Percentiles rank a stretch among this genome's conserved stretches.
Evolutionary conservation across 2,797 vertebrate genomes (phyloP).

Genomic region (Rhinichthys osculus): DNA sequence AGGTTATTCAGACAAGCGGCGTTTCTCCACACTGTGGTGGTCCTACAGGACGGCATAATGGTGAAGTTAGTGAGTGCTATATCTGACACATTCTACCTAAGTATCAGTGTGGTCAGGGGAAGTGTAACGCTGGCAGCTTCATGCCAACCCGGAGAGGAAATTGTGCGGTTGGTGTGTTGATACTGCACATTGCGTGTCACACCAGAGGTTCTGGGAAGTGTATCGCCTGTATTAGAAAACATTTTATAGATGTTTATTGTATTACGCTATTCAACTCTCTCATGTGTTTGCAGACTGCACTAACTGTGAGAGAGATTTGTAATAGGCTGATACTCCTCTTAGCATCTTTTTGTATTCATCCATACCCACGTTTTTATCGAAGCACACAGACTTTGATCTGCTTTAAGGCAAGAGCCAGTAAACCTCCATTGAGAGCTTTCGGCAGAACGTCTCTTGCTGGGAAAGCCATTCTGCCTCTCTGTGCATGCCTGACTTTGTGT

Average conservation of each 20-base stretch:
- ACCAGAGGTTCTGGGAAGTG: background rate
- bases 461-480: slow-evolving; percentile 8
- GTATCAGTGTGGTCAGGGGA: slow-evolving; percentile 6
- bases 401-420: slow-evolving; percentile 17
- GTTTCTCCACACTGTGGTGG: slow-evolving; percentile 22
- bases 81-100: slow-evolving; percentile 21
- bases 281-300: background rate
- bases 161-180: slow-evolving; percentile 6
- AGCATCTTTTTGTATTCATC: slow-evolving; percentile 20
- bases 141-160: background rate
- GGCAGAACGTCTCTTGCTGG: slow-evolving; percentile 2
- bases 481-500: background rate
- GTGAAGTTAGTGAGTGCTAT: slow-evolving; percentile 31
- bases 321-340: background rate
- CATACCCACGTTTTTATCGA: slow-evolving; percentile 17
- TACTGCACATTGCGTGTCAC: background rate
- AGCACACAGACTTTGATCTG: slow-evolving; percentile 6
- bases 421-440: slow-evolving; percentile 10
- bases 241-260: background rate
- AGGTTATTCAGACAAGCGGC: slow-evolving; percentile 69
- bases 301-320: background rate
- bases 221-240: background rate
- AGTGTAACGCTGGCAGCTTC: background rate
- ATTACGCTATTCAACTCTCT: slow-evolving; percentile 16
- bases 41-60: background rate